phyloP scores from a whole-genome alignment of 2,113 vertebrate species.

The Trogon surrucura region DNA sequence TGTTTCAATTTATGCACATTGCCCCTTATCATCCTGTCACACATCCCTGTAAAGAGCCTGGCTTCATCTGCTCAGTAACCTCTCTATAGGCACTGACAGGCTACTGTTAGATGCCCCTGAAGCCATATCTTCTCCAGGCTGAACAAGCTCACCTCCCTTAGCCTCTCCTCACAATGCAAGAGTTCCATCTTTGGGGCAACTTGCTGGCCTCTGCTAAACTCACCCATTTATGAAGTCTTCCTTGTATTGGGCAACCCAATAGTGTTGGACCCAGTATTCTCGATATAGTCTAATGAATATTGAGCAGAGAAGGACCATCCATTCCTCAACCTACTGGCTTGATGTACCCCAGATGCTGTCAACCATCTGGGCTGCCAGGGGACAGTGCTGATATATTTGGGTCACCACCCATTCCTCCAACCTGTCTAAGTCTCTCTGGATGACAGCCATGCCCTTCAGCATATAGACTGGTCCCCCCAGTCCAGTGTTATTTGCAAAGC shows the following conservation, averaged over 20 bases:
- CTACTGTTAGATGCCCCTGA: not conserved
- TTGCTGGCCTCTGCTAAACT: not conserved
- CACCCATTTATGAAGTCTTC: not conserved
- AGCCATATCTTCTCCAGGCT: not conserved
- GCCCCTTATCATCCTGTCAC: not conserved
- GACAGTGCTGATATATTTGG: not conserved
- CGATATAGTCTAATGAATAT: not conserved
- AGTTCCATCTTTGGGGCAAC: not conserved
- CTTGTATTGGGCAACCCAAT: not conserved
- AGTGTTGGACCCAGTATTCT: not conserved
- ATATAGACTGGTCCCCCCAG: not conserved
- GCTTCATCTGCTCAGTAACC: not conserved
- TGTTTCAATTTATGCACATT: not conserved
- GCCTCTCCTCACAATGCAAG: not conserved
- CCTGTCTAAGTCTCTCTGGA: not conserved
- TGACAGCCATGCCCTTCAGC: not conserved
- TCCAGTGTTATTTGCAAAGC: not conserved
- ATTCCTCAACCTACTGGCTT: not conserved
- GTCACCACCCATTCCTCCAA: not conserved
- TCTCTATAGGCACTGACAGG: not conserved
- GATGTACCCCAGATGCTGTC: not conserved
- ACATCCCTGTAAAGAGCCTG: not conserved
- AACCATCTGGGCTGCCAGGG: not conserved
- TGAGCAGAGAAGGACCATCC: not conserved
- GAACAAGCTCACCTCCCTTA: not conserved